These are phyloP conservation scores for Nezara viridula DNA, from an alignment of 2,888 invertebrate genomes.

Conservation along the genomic window DNA sequence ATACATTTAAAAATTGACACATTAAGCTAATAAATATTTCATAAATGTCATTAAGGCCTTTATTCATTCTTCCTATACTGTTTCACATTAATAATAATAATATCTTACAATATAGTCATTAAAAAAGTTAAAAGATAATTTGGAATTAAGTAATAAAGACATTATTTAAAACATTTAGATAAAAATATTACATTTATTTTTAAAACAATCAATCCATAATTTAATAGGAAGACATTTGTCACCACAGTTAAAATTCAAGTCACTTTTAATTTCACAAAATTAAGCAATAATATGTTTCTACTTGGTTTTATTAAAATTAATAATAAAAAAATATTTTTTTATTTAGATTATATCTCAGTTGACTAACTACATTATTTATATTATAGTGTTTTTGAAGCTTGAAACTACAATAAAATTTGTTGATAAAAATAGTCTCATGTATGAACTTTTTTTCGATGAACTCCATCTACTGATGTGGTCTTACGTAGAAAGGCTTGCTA, in stretches of 20 bases:
- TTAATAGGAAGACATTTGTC: neutral
- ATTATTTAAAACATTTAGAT: neutral
- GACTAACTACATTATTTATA: neutral
- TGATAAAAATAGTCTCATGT: neutral
- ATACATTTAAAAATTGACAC: too few relatives aligned
- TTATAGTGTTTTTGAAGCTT: neutral
- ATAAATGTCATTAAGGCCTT: too few relatives aligned
- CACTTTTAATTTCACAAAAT: neutral
- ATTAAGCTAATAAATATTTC: too few relatives aligned
- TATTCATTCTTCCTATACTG: too few relatives aligned
- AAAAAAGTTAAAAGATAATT: too few relatives aligned
- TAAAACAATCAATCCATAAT: constrained; percentile 11
- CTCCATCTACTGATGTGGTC: neutral
- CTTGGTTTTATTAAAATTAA: neutral
- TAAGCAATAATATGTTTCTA: neutral
- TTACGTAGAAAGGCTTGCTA: constrained; percentile 1
- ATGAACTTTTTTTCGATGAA: neutral
- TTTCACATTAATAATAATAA: too few relatives aligned
- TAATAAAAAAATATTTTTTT: neutral
- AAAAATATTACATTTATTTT: constrained; percentile 12
- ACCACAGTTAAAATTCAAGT: neutral
- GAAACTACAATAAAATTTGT: neutral
- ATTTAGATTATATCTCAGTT: neutral
- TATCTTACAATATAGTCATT: too few relatives aligned
- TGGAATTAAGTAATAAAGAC: too few relatives aligned